Conservation (phyloP, 2,113 vertebrate genomes). For the Antechinus stuartii region DNA sequence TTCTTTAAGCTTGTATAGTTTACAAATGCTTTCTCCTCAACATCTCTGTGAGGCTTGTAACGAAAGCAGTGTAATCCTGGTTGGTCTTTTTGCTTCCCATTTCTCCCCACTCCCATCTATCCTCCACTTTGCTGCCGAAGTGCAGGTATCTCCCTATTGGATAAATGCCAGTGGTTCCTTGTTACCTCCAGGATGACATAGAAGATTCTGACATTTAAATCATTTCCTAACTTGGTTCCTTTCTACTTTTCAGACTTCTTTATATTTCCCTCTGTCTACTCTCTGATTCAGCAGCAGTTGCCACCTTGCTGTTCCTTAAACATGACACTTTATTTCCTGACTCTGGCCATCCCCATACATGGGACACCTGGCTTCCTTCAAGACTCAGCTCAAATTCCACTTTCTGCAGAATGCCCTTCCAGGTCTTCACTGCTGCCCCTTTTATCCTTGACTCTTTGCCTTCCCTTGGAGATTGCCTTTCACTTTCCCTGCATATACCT, state of each 20-base stretch:
- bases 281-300: not conserved
- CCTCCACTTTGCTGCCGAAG: not conserved
- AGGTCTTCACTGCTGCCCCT: too few species aligned
- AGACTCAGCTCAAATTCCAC: not conserved
- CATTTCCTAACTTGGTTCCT: not conserved
- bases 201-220: not conserved
- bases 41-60: not conserved
- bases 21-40: not conserved
- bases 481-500: not conserved
- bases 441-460: not conserved
- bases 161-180: not conserved
- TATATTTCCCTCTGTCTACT: not conserved
- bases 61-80: not conserved
- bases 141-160: not conserved
- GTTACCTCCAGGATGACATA: not conserved
- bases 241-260: not conserved
- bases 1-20: not conserved
- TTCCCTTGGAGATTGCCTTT: not conserved
- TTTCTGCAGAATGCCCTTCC: not conserved
- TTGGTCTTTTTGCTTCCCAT: not conserved
- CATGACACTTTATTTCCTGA: not conserved
- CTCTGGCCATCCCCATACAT: not conserved
- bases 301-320: not conserved
- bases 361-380: not conserved
- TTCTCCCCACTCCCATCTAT: not conserved